Evolutionary conservation across 1,140 invertebrate species (phyloP).

Genomic region (Magallana gigas): DNA sequence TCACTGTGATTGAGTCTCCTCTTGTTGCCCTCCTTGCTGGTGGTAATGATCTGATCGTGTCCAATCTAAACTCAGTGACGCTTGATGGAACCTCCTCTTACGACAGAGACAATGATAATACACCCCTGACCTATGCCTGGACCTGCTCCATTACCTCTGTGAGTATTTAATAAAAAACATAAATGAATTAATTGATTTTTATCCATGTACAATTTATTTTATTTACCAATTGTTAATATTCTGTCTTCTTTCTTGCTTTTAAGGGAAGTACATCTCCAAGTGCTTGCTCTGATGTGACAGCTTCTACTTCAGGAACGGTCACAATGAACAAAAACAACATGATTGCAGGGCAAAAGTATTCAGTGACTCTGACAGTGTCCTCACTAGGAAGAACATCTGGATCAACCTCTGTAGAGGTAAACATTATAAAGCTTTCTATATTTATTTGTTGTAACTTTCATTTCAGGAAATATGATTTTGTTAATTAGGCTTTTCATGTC

Average conservation of each 20-base stretch:
- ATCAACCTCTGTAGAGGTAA: constrained; percentile 45
- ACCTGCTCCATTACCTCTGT: constrained; percentile 60
- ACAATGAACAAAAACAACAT: constrained; percentile 45
- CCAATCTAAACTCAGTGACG: constrained; percentile 39
- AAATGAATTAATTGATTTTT: too few relatives aligned
- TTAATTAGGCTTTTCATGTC: too few relatives aligned
- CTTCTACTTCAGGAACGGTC: constrained; percentile 47
- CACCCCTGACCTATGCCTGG: constrained; percentile 65
- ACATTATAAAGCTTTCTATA: neutral
- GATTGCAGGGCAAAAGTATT: constrained; percentile 51
- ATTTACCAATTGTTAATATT: neutral
- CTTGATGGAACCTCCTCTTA: constrained; percentile 67
- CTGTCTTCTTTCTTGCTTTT: neutral
- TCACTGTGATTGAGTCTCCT: constrained; percentile 61
- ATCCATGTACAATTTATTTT: too few relatives aligned
- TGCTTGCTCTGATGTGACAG: constrained; percentile 45
- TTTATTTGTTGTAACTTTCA: too few relatives aligned
- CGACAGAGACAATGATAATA: constrained; percentile 65
- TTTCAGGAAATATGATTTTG: too few relatives aligned
- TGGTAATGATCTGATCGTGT: constrained; percentile 54
- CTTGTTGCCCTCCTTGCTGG: constrained; percentile 67
- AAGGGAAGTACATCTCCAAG: neutral
- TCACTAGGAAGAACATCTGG: constrained; percentile 46
- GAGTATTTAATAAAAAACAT: constrained; percentile 19
- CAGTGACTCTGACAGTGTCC: constrained; percentile 63